Conservation (phyloP, 2,797 vertebrate genomes). For the Muscicapa striata region DNA sequence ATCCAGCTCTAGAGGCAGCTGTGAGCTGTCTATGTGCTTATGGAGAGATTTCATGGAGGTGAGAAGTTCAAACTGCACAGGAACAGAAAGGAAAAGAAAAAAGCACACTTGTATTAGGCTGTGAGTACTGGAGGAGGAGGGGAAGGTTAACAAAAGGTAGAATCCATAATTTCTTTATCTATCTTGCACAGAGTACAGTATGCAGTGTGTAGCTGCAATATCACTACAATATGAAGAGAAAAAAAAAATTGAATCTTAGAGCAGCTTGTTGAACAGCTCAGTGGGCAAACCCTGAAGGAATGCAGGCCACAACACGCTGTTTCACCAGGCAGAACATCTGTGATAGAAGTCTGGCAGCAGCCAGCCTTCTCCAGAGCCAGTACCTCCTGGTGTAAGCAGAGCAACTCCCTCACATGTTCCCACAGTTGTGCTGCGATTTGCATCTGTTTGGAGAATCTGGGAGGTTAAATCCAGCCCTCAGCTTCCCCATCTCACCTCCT, state of each 20-base stretch:
- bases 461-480: conserved; percentile 21
- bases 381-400: neutral
- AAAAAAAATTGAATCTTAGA: neutral
- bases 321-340: conserved; percentile 28
- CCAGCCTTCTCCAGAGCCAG: neutral
- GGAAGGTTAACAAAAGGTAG: neutral
- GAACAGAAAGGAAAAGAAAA: neutral
- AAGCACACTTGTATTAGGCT: neutral
- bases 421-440: neutral
- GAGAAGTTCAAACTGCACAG: conserved; percentile 83
- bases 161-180: neutral
- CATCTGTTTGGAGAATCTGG: neutral
- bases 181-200: neutral
- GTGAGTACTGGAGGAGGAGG: neutral
- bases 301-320: conserved; percentile 3
- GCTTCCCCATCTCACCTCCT: neutral
- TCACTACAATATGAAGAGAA: neutral
- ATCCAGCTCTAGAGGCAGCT: conserved; percentile 85
- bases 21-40: conserved; percentile 82
- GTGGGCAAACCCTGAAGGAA: neutral
- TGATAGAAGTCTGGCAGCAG: conserved; percentile 40
- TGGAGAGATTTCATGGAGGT: conserved; percentile 85
- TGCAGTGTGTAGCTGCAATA: neutral
- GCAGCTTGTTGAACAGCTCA: conserved; percentile 1
- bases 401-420: neutral